phyloP scores from a whole-genome alignment of 2,113 vertebrate species.

The Cryptotis parvus region DNA sequence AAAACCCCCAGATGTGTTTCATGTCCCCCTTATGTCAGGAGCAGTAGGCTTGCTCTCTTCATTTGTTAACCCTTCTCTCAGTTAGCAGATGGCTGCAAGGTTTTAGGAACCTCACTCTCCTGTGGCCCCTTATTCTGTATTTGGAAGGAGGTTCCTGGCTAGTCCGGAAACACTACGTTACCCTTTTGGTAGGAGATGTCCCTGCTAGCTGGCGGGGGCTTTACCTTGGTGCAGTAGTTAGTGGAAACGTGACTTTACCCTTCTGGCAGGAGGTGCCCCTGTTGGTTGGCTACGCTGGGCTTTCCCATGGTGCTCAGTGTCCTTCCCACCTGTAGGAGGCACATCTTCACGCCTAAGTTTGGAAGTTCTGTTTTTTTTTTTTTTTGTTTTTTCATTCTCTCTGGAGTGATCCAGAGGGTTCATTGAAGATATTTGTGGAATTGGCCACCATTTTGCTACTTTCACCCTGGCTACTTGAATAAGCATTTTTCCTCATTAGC shows the following conservation, averaged over 20 bases:
- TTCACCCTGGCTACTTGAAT: neutral
- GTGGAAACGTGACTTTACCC: too few species aligned
- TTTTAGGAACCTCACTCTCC: too few species aligned
- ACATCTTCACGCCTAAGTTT: neutral
- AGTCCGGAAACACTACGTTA: too few species aligned
- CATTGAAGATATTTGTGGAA: conserved; percentile 12
- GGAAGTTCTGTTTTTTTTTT: conserved; percentile 28
- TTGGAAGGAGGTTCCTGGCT: neutral
- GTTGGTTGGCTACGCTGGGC: too few species aligned
- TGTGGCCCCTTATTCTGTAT: neutral
- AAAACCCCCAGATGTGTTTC: neutral
- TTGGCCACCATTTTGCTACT: neutral
- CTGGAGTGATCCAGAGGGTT: neutral
- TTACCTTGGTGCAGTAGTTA: too few species aligned
- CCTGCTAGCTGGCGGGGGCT: too few species aligned
- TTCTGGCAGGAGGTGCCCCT: too few species aligned
- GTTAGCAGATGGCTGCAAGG: too few species aligned
- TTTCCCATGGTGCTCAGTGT: too few species aligned
- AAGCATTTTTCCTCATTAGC: neutral
- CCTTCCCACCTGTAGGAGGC: neutral
- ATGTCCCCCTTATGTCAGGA: neutral
- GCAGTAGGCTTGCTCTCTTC: neutral
- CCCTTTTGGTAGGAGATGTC: too few species aligned
- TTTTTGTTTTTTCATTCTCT: neutral
- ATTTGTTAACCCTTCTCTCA: too few species aligned